Evolutionary conservation across 2,113 vertebrate genomes (phyloP), one percentile per base, ranked within the genome.

Genomic region (Sceloporus tristichus): DNA sequence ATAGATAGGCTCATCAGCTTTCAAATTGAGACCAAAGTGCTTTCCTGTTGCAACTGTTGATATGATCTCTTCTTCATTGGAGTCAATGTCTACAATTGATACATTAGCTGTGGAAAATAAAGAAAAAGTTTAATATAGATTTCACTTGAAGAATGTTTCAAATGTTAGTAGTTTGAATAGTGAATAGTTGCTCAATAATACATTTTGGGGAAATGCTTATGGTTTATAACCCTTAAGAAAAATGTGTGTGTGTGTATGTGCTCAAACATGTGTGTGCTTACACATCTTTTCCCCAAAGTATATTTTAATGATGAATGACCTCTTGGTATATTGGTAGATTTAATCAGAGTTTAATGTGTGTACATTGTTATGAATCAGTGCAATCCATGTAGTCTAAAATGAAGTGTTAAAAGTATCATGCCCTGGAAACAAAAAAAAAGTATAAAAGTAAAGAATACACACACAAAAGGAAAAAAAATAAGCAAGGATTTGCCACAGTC

Each of bases 11-110:
- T 99, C 98, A 5, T 97, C 95, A 29, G 97, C 97, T 95, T 97
- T 98, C 83, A 99, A 96, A 94, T 99, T 99, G 85, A 99, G 98
- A 71, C 99, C 99, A 27, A 97, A 98, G 85, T 98, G 98, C 80
- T 97, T 97, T 62, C 99, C 99, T 78, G 96, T 92, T 91, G 99
- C 98, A 54, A 90, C 85, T 42, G 97, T 94, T 70, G 91, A 93
- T 74, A 99, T 56, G 75, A 90, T 98, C 88, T 99, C 99, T 65
- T 98, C 98, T 70, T 97, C 93, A 56, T 97, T 96, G 62, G 95
- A 97, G 78, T 98, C 98, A 23, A 98, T 96, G 93, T 99, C 98
- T 92, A 99, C 96, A 70, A 99, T 96, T 19, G 96, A 98, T 95
- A 99, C 91, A 34, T 96, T 98, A 92, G 98, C 99, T 99, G 85